Conservation (phyloP, 2,113 vertebrate species). For the Lampris incognitus region DNA sequence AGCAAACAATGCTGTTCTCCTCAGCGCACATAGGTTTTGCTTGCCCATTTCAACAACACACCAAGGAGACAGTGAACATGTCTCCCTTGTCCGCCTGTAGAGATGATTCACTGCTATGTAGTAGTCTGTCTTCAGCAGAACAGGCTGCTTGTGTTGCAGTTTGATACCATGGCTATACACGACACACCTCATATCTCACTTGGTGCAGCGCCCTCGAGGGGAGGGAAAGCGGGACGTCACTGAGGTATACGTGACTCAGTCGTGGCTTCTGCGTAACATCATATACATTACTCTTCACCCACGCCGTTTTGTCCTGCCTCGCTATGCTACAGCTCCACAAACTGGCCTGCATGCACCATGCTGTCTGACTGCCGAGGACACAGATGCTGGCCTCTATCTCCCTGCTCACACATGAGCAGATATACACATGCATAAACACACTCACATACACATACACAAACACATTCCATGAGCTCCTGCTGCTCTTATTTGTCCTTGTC, state of each 20-base stretch:
- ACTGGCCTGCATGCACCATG: slow-evolving; percentile 28
- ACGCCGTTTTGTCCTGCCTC: slow-evolving; percentile 7
- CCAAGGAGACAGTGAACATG: slow-evolving; percentile 14
- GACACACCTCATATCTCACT: slow-evolving; percentile 10
- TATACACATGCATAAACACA: not conserved
- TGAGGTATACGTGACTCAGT: slow-evolving; percentile 40
- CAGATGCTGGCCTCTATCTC: not conserved
- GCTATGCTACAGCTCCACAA: slow-evolving; percentile 25
- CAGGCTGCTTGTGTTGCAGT: slow-evolving; percentile 11
- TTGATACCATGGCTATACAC: slow-evolving; percentile 7
- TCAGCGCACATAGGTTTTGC: slow-evolving; percentile 23
- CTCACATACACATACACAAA: not conserved
- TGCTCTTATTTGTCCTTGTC: not conserved
- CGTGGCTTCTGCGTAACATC: slow-evolving; percentile 35
- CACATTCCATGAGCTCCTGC: not conserved
- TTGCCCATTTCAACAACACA: slow-evolving; percentile 23
- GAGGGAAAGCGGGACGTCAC: slow-evolving; percentile 32
- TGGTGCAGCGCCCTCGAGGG: slow-evolving; percentile 3
- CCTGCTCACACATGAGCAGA: not conserved
- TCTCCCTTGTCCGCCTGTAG: slow-evolving; percentile 33
- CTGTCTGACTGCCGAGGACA: slow-evolving; percentile 28
- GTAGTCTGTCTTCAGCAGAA: slow-evolving; percentile 18
- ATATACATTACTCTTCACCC: slow-evolving; percentile 16
- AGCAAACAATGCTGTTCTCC: slow-evolving; percentile 41
- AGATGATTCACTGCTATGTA: slow-evolving; percentile 45